Evolutionary conservation across 2,797 vertebrate genomes (phyloP).

Genomic region (Heliangelus exortis): DNA sequence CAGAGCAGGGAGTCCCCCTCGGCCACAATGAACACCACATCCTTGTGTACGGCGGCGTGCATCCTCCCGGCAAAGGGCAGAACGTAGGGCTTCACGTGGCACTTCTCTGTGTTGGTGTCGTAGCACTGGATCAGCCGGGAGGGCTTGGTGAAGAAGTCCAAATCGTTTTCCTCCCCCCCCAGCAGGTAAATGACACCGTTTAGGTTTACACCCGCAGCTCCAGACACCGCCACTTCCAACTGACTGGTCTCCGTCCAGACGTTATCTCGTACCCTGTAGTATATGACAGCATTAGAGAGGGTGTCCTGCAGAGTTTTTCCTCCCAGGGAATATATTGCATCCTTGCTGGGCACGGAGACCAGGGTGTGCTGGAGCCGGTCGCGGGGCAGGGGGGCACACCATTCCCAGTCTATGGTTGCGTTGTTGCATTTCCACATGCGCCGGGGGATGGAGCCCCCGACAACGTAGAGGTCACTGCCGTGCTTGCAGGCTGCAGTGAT

Average conservation of each 20-base stretch:
- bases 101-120: slow-evolving; percentile 90
- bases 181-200: slow-evolving; percentile 95
- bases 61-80: slow-evolving; percentile 95
- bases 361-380: slow-evolving; percentile 97
- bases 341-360: slow-evolving; percentile 90
- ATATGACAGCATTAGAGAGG: slow-evolving; percentile 95
- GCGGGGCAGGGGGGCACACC: slow-evolving; percentile 94
- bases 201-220: slow-evolving; percentile 94
- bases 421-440: slow-evolving; percentile 99
- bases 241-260: slow-evolving; percentile 97
- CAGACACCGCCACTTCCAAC: slow-evolving; percentile 94
- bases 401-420: slow-evolving; percentile 98
- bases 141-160: slow-evolving; percentile 99
- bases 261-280: slow-evolving; percentile 95
- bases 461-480: slow-evolving; percentile 93
- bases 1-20: slow-evolving; percentile 96
- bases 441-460: slow-evolving; percentile 95
- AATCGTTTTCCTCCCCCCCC: slow-evolving; percentile 96
- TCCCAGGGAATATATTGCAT: slow-evolving; percentile 94
- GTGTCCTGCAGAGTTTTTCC: slow-evolving; percentile 97
- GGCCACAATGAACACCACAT: slow-evolving; percentile 95
- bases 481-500: slow-evolving; percentile 99
- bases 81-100: slow-evolving; percentile 93
- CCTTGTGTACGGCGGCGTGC: slow-evolving; percentile 97
- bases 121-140: slow-evolving; percentile 98